Conservation (phyloP, 2,888 invertebrate genomes). For the Pristionchus maxplancki region DNA sequence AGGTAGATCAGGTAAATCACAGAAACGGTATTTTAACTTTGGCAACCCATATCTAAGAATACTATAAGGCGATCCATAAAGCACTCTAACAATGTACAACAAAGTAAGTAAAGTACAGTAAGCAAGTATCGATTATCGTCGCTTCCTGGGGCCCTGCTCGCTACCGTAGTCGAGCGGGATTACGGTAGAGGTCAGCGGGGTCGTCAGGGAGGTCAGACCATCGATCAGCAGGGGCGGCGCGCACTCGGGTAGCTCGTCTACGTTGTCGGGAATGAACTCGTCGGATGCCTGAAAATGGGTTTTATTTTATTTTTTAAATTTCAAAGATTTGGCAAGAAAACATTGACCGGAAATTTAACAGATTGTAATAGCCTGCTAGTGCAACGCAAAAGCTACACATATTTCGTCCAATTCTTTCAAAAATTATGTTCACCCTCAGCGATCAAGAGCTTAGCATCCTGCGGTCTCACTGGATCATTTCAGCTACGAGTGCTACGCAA, state of each 20-base stretch:
- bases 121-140: constrained; percentile 10
- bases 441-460: too few relatives aligned
- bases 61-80: constrained; percentile 13
- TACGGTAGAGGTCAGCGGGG: neutral
- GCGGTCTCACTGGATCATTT: too few relatives aligned
- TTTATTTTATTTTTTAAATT: neutral
- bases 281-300: constrained; percentile 44
- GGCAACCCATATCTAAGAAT: constrained; percentile 9
- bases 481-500: too few relatives aligned
- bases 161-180: constrained; percentile 1
- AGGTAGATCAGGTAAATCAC: constrained; percentile 25
- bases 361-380: neutral
- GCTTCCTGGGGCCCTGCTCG: constrained; percentile 27
- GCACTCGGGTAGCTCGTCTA: constrained; percentile 55
- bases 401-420: too few relatives aligned
- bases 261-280: constrained; percentile 54
- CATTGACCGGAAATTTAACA: neutral
- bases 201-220: neutral
- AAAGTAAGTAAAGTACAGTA: too few relatives aligned
- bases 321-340: neutral
- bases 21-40: constrained; percentile 20
- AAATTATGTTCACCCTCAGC: too few relatives aligned
- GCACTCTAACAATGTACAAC: constrained; percentile 21
- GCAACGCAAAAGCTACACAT: neutral
- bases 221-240: constrained; percentile 14